Base-by-base conservation (phyloP, 2,888 invertebrate genomes). In the Baccha elongata region DNA sequence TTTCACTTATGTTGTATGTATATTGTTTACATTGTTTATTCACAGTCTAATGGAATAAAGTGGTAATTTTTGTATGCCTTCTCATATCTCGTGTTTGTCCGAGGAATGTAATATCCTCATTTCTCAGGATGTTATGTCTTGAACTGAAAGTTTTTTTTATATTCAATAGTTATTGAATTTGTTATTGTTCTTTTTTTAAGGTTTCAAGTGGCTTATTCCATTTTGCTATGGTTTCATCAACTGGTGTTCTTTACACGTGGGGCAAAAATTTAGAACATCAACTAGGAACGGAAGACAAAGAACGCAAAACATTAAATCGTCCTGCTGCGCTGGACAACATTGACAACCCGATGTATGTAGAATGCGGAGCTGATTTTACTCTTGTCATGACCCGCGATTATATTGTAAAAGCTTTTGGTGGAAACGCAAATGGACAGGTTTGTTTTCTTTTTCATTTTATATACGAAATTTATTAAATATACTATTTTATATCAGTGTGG, bases 261-360 rank as follows among this genome's bases (percentile, higher is more conserved):
- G 98, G 98, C 1, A 93, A 96, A 83, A 97, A 97, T 90, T 93
- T 96, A 81, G 97, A 98, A 88, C 97, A 97, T 35, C 98, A 98
- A 89, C 91, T 98, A 65, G 97, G 97, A 17, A 90, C 89, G 1
- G 91, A 90, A 75, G 90, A 90, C 72, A 90, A 90, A 73, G 90
- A 90, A 50, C 87, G 90, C 0, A 88, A 89, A 11, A 87, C 89
- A 0, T 87, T 91, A 1, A 79, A 86, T 6, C 88, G 88, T 67
- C 91, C 91, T 5, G 87, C 88, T 10, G 88, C 89, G 8, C 86
- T 91, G 10, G 90, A 90, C 19, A 88, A 87, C 60, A 88, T 91
- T 8, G 89, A 89, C 42, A 86, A 87, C 40, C 90, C 90, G 0
- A 88, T 90, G 87, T 87, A 88, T 80, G 91, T 91, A 23, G 90